Evolutionary conservation across 2,113 vertebrate genomes (phyloP).

Genomic region (Speoplatyrhinus poulsoni): DNA sequence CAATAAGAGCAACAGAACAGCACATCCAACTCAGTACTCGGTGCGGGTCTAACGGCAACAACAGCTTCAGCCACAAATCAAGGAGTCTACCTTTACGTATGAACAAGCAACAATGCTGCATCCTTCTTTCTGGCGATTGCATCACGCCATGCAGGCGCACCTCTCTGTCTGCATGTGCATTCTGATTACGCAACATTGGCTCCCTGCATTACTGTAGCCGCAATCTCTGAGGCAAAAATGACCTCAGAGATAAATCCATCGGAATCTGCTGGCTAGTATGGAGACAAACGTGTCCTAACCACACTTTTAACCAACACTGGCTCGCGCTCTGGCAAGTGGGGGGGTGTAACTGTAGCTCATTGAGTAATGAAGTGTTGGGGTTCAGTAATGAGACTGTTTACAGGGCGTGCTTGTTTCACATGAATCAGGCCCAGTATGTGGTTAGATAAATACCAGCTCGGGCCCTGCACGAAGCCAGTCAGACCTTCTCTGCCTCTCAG

Average conservation of each 20-base stretch:
- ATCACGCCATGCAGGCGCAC: constrained; percentile 13
- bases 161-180: constrained; percentile 15
- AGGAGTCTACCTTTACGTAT: constrained; percentile 6
- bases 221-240: constrained; percentile 38
- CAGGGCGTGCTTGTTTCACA: constrained; percentile 80
- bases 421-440: constrained; percentile 79
- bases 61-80: no score
- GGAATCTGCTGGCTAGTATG: constrained; percentile 31
- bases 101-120: constrained; percentile 15
- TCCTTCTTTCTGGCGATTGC: constrained; percentile 24
- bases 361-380: constrained; percentile 80
- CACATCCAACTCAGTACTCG: no score
- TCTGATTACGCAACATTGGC: constrained; percentile 28
- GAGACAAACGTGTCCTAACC: constrained; percentile 54
- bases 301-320: constrained; percentile 46
- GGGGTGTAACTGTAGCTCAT: constrained; percentile 45
- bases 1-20: no score
- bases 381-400: constrained; percentile 79
- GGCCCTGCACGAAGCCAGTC: constrained; percentile 69
- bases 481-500: constrained; percentile 75
- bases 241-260: constrained; percentile 65
- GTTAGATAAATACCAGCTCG: constrained; percentile 81
- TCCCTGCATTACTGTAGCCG: constrained; percentile 29
- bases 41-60: no score
- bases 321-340: constrained; percentile 46